Evolutionary conservation across 2,797 vertebrate genomes (phyloP).

Genomic region (Gallinago nigripennis): DNA sequence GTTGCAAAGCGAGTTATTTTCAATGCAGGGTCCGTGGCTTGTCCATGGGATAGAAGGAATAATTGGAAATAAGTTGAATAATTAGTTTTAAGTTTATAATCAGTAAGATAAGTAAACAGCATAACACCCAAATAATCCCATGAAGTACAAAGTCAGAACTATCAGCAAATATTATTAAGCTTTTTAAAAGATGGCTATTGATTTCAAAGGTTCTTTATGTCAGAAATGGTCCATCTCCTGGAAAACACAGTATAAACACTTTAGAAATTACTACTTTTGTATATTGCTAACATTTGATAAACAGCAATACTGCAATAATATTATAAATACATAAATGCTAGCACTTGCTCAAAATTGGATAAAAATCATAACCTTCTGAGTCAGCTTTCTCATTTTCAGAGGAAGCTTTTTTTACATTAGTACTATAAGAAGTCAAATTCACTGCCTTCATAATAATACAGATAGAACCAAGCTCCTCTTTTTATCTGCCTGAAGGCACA

Average conservation of each 20-base stretch:
- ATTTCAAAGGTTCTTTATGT: background rate
- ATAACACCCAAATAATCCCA: background rate
- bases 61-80: background rate
- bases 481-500: constrained; percentile 43
- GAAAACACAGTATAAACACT: background rate
- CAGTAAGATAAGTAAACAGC: background rate
- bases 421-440: constrained; percentile 7
- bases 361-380: background rate
- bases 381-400: constrained; percentile 2
- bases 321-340: background rate
- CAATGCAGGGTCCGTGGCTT: no score
- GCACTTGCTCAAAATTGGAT: background rate
- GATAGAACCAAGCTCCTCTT: background rate
- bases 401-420: background rate
- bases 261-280: background rate
- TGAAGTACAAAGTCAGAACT: background rate
- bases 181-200: background rate
- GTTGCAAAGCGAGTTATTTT: no score
- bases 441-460: background rate
- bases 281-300: background rate
- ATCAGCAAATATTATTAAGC: background rate
- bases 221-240: background rate
- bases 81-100: background rate
- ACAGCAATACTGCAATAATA: background rate
- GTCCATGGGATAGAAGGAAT: background rate